Base-by-base conservation (phyloP, 2,797 vertebrate species). In the Halcyon chelicuti region DNA sequence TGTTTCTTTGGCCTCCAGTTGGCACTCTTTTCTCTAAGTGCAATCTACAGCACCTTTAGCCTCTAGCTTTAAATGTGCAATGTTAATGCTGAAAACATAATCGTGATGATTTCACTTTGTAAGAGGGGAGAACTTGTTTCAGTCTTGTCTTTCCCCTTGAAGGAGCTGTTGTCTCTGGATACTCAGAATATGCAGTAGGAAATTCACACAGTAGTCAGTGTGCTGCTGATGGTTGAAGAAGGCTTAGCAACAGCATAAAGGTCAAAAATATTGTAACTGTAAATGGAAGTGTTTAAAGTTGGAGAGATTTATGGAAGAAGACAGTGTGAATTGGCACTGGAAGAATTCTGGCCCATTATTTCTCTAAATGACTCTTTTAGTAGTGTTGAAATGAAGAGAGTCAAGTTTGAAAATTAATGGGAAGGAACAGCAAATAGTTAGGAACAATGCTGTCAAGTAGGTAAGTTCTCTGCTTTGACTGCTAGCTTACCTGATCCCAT, bases 391-490 rank as follows among this genome's bases (percentile, higher is more conserved):
- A 95, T 86, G 67, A 87, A 94, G 89, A 91, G 72, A 86, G 70
- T 86, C 58, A 79, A 73, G 49, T 86, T 93, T 80, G 89, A 94
- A 93, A 95, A 94, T 92, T 92, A 96, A 91, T 94, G 90, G 65
- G 29, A 76, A 94, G 91, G 84, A 95, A 92, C 75, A 81, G 86
- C 87, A 96, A 97, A 95, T 96, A 95, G 77, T 96, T 88, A 74
- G 61, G 62, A 96, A 33, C 66, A 39, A 60, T 40, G 57, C 67
- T 84, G 80, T 93, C 74, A 80, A 65, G 71, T 51, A 62, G 67
- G 55, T 74, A 93, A 78, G 44, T 75, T 33, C 58, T 79, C 28
- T 73, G 20, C 65, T 57, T 44, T 29, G 37, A 35, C 35, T 91
- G 2, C 54, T 83, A 58, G 49, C 51, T 15, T 46, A 87, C 61